Evolutionary conservation across 2,888 invertebrate species (phyloP).

Genomic region (Zele albiditarsus): DNA sequence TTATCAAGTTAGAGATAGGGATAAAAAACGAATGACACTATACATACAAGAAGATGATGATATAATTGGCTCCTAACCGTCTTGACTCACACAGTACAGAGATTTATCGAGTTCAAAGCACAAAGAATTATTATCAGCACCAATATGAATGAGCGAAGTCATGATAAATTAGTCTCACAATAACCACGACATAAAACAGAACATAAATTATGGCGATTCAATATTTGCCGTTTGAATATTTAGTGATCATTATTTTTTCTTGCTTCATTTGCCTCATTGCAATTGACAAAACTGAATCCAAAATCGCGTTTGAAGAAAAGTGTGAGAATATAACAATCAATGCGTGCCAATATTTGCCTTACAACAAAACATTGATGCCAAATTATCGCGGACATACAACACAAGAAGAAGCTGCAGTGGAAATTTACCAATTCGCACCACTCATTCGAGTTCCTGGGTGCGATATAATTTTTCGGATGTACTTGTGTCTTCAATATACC

Average conservation of each 20-base stretch:
- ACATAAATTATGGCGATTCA: not conserved
- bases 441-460: slow-evolving; percentile 92
- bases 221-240: not conserved
- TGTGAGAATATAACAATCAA: not conserved
- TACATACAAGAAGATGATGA: too few relatives aligned
- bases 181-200: not conserved
- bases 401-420: slow-evolving; percentile 95
- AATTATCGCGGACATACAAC: slow-evolving; percentile 93
- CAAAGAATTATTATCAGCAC: too few relatives aligned
- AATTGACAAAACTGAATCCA: slow-evolving; percentile 44
- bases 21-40: too few relatives aligned
- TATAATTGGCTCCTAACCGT: too few relatives aligned
- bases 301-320: slow-evolving; percentile 14
- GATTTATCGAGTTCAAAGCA: too few relatives aligned
- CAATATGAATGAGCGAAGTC: too few relatives aligned
- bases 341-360: not conserved
- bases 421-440: slow-evolving; percentile 94
- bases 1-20: too few relatives aligned
- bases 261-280: slow-evolving; percentile 37
- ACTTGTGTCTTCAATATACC: slow-evolving; percentile 95
- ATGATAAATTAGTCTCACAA: not conserved
- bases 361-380: slow-evolving; percentile 90
- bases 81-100: too few relatives aligned
- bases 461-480: slow-evolving; percentile 94
- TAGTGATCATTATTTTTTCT: slow-evolving; percentile 42